These are phyloP conservation scores for Desoria tigrina DNA, from an alignment of 2,888 invertebrate species.

Conservation along the genomic window DNA sequence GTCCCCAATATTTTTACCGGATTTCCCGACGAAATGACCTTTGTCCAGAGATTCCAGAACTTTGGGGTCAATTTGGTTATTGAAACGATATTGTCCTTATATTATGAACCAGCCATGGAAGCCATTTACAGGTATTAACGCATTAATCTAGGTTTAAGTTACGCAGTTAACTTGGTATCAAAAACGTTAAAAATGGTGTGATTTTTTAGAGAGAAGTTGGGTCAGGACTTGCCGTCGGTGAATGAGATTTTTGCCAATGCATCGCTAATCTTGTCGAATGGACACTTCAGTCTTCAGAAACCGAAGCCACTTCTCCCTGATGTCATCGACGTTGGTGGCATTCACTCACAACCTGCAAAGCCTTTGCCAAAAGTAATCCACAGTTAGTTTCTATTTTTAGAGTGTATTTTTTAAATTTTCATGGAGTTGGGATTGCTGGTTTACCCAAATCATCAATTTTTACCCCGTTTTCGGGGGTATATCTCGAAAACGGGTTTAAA, in stretches of 20 bases:
- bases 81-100: slow-evolving; percentile 55
- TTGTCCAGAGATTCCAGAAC: slow-evolving; percentile 54
- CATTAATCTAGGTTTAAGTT: too few relatives aligned
- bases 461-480: too few relatives aligned
- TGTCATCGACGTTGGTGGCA: slow-evolving; percentile 54
- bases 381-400: not conserved
- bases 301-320: slow-evolving; percentile 53
- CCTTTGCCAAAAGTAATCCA: slow-evolving; percentile 45
- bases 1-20: slow-evolving; percentile 55
- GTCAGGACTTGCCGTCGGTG: slow-evolving; percentile 39
- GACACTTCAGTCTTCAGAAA: slow-evolving; percentile 49
- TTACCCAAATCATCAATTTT: too few relatives aligned
- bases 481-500: too few relatives aligned
- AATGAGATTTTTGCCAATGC: slow-evolving; percentile 38
- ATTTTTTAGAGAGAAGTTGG: slow-evolving; percentile 60
- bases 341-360: slow-evolving; percentile 53
- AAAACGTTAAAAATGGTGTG: too few relatives aligned
- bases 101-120: slow-evolving; percentile 53
- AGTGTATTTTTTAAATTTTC: too few relatives aligned
- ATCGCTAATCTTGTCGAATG: slow-evolving; percentile 52
- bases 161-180: too few relatives aligned
- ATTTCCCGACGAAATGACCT: slow-evolving; percentile 52
- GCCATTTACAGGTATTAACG: slow-evolving; percentile 28
- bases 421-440: too few relatives aligned
- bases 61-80: slow-evolving; percentile 55